These are phyloP conservation scores for Tachuris rubrigastra DNA, from an alignment of 2,113 vertebrate species.

Conservation along the genomic window DNA sequence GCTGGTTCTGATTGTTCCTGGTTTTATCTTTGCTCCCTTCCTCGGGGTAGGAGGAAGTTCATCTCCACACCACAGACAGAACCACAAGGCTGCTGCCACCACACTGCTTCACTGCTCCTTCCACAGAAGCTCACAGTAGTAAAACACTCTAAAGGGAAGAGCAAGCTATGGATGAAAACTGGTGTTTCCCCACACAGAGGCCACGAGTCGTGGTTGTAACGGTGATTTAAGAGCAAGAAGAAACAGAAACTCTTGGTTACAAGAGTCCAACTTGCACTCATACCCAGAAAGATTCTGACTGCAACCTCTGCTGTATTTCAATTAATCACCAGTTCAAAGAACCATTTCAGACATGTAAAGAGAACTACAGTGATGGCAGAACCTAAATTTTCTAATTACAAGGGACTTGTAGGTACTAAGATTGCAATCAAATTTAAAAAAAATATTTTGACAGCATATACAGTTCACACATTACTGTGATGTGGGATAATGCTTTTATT, in stretches of 20 bases:
- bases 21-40: not conserved
- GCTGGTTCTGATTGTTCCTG: not conserved
- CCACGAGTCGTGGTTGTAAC: fast-evolving
- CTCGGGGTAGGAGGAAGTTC: not conserved
- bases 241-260: not conserved
- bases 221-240: not conserved
- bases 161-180: not conserved
- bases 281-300: not conserved
- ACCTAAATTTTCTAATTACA: not conserved
- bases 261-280: not conserved
- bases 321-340: not conserved
- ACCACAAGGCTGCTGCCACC: not conserved
- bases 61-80: not conserved
- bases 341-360: not conserved
- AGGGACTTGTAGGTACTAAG: not conserved
- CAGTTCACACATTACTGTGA: not conserved
- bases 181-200: fast-evolving
- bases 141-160: not conserved
- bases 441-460: not conserved
- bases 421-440: not conserved
- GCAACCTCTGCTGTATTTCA: not conserved
- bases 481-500: not conserved
- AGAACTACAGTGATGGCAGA: not conserved
- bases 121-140: not conserved
- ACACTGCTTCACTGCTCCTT: not conserved